phyloP scores from a whole-genome alignment of 2,888 invertebrate genomes.

The Erannis defoliaria region DNA sequence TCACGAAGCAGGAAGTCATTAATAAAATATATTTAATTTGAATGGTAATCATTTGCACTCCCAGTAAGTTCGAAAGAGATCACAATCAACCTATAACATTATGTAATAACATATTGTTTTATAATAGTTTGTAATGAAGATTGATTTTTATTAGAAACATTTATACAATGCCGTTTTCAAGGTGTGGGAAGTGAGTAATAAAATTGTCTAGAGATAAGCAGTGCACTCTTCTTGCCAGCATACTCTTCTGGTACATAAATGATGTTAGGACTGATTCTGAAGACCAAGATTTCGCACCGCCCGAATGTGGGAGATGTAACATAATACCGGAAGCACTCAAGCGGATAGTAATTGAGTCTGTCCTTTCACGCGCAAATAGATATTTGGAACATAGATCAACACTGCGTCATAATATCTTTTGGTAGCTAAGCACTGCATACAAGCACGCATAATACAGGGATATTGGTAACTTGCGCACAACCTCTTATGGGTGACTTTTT shows the following conservation, averaged over 20 bases:
- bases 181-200: conserved; percentile 17
- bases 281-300: neutral
- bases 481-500: no score
- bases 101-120: neutral
- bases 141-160: conserved; percentile 12
- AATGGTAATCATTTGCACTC: conserved; percentile 1
- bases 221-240: neutral
- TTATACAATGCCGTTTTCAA: conserved; percentile 23
- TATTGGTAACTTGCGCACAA: no score
- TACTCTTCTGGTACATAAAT: neutral
- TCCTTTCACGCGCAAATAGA: conserved; percentile 2
- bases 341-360: conserved; percentile 3
- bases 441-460: no score
- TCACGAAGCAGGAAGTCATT: neutral
- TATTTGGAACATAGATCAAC: conserved; percentile 2
- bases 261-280: neutral
- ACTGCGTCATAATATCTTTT: neutral
- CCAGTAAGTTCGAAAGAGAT: neutral
- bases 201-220: neutral
- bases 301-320: neutral
- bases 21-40: conserved; percentile 1
- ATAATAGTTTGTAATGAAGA: conserved; percentile 10
- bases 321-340: conserved; percentile 1
- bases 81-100: neutral
- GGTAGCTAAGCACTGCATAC: neutral